A percentile compares a stretch with the other conserved stretches of the same genome.
phyloP scores from a whole-genome alignment of 2,113 vertebrate species.

The Panthera leo region DNA sequence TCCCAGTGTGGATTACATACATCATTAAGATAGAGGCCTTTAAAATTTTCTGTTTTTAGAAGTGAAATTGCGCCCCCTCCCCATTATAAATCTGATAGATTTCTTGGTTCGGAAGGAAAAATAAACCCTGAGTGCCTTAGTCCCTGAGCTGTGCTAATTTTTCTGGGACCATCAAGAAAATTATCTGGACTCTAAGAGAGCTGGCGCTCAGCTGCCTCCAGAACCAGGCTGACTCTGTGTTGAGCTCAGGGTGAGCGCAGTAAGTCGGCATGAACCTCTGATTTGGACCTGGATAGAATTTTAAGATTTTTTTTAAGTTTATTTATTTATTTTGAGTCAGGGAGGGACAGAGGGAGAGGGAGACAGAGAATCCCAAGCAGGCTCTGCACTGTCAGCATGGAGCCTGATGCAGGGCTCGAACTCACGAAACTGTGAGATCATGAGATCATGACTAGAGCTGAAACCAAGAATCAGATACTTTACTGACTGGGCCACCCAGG shows the following conservation, averaged over 20 bases:
- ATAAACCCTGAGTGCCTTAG: neutral
- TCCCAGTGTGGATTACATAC: neutral
- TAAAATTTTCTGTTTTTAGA: neutral
- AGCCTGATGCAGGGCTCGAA: no score
- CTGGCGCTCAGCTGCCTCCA: neutral
- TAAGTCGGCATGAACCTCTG: neutral
- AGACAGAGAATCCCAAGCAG: no score
- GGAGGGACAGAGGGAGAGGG: no score
- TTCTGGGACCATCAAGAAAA: neutral
- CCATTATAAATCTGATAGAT: neutral
- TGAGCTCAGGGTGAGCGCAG: neutral
- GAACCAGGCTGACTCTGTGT: neutral
- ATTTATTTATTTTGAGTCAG: no score
- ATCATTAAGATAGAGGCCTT: neutral
- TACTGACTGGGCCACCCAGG: no score
- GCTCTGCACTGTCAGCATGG: no score
- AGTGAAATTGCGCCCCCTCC: neutral
- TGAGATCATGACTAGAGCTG: no score
- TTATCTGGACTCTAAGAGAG: neutral
- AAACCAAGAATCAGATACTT: no score
- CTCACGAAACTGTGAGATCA: no score
- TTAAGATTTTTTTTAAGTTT: no score
- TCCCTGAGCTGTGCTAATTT: neutral
- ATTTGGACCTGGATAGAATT: neutral
- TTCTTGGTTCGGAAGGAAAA: constrained; percentile 14